Conservation (phyloP, 2,113 vertebrate genomes). For the Shinisaurus crocodilurus region DNA sequence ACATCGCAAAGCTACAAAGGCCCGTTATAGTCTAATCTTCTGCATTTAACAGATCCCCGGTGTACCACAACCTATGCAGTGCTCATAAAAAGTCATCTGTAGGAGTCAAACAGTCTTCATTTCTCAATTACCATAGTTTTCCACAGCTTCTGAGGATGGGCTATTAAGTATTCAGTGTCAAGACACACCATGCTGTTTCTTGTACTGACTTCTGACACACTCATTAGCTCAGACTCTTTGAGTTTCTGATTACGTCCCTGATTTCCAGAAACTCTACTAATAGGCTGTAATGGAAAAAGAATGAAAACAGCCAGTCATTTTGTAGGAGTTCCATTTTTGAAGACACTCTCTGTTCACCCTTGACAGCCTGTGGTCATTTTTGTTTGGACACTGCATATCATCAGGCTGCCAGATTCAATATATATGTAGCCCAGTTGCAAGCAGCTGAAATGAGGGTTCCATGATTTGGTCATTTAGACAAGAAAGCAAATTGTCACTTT, state of each 20-base stretch:
- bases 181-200: slow-evolving; percentile 39
- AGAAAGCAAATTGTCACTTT: slow-evolving; percentile 76
- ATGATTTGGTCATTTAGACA: slow-evolving; percentile 68
- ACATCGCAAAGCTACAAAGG: slow-evolving; percentile 14
- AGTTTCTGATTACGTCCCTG: slow-evolving; percentile 49
- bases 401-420: slow-evolving; percentile 70
- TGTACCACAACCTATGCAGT: slow-evolving; percentile 64
- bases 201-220: slow-evolving; percentile 36
- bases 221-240: slow-evolving; percentile 52
- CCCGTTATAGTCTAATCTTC: slow-evolving; percentile 63
- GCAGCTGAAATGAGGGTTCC: slow-evolving; percentile 63
- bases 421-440: slow-evolving; percentile 58
- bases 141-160: slow-evolving; percentile 57
- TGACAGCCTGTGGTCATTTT: slow-evolving; percentile 61
- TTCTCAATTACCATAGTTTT: slow-evolving; percentile 76
- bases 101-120: slow-evolving; percentile 69
- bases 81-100: slow-evolving; percentile 72
- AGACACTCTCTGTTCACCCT: slow-evolving; percentile 17
- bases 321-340: slow-evolving; percentile 34
- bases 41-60: slow-evolving; percentile 76
- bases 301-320: background rate
- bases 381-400: slow-evolving; percentile 47
- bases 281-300: background rate
- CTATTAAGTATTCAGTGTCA: slow-evolving; percentile 70
- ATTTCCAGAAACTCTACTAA: background rate